Conservation (phyloP, 2,888 invertebrate species). For the Steinernema scapterisci region DNA sequence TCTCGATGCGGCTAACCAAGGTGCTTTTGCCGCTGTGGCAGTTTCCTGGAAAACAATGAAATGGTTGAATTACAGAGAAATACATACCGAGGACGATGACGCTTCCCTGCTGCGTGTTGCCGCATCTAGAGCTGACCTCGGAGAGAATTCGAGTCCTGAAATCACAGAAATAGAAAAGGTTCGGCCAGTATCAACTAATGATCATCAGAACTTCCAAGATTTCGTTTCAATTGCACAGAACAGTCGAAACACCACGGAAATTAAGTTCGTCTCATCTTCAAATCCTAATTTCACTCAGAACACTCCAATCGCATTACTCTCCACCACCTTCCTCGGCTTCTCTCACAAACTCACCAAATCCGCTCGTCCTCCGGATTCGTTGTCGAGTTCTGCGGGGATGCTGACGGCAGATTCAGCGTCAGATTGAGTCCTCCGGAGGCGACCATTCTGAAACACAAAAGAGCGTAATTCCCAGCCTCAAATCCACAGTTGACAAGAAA, state of each 20-base stretch:
- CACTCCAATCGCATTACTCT: too few relatives aligned
- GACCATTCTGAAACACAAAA: slow-evolving; percentile 18
- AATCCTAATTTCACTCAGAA: too few relatives aligned
- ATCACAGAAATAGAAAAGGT: neutral
- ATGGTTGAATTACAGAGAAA: too few relatives aligned
- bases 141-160: slow-evolving; percentile 56
- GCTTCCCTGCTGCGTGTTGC: slow-evolving; percentile 51
- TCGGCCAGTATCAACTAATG: neutral
- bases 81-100: slow-evolving; percentile 59
- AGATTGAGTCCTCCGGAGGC: slow-evolving; percentile 29
- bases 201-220: neutral
- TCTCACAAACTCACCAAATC: slow-evolving; percentile 47
- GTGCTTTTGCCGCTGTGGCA: slow-evolving; percentile 58
- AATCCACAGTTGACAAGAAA: neutral
- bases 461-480: too few relatives aligned
- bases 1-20: slow-evolving; percentile 55
- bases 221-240: too few relatives aligned
- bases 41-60: slow-evolving; percentile 48
- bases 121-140: slow-evolving; percentile 58
- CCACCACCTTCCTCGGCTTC: too few relatives aligned
- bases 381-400: slow-evolving; percentile 26
- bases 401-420: slow-evolving; percentile 30
- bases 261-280: too few relatives aligned
- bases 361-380: slow-evolving; percentile 42
- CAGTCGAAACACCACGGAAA: too few relatives aligned